These are phyloP conservation scores for Masticophis lateralis DNA, from an alignment of 2,797 vertebrate genomes.

Conservation along the genomic window DNA sequence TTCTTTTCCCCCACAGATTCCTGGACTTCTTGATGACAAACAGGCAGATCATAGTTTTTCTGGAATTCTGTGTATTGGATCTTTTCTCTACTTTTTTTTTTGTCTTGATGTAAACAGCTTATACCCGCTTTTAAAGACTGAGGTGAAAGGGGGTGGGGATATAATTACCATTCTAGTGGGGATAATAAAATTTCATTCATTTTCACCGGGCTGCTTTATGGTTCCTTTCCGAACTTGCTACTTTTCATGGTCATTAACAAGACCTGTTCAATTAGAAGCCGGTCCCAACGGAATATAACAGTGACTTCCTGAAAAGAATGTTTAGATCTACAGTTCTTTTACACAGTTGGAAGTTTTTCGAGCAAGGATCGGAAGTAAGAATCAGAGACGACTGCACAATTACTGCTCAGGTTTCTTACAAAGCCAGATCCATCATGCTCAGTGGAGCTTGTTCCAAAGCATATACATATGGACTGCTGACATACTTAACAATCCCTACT, in stretches of 20 bases:
- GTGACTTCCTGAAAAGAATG: not conserved
- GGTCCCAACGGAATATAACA: not conserved
- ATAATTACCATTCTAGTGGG: not conserved
- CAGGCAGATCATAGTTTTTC: not conserved
- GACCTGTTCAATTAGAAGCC: not conserved
- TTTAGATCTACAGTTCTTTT: not conserved
- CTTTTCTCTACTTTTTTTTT: too few species aligned
- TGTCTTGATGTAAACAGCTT: not conserved
- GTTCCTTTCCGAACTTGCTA: not conserved
- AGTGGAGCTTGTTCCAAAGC: not conserved
- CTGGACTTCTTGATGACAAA: conserved; percentile 36
- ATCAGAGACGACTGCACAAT: not conserved
- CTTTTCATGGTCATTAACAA: not conserved
- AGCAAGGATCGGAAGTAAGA: not conserved
- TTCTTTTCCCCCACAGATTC: conserved; percentile 24
- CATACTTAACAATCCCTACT: not conserved
- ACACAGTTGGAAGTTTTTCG: not conserved
- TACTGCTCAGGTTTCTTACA: not conserved
- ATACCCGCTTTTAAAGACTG: not conserved
- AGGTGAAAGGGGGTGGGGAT: not conserved
- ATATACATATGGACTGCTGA: not conserved
- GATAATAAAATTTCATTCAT: not conserved
- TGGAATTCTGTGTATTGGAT: not conserved
- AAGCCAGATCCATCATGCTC: not conserved
- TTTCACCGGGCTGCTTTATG: not conserved